phyloP scores from a whole-genome alignment of 2,888 invertebrate species.

The Drosophila percnosoma region DNA sequence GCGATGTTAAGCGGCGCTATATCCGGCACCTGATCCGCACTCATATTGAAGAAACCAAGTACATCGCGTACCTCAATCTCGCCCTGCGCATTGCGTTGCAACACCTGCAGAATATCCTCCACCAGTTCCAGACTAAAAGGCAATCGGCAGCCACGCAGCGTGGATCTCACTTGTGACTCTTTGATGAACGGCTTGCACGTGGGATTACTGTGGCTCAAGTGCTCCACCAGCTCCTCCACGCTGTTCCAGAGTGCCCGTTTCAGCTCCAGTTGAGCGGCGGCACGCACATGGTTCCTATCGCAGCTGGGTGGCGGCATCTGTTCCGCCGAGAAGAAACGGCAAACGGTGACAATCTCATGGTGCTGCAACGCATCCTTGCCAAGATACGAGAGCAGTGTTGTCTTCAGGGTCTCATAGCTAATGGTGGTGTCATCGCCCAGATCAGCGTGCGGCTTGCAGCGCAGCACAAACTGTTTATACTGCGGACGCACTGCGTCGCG shows the following conservation, averaged over 20 bases:
- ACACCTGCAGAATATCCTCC: slow-evolving; percentile 87
- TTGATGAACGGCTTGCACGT: slow-evolving; percentile 87
- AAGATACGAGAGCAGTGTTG: slow-evolving; percentile 87
- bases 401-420: slow-evolving; percentile 84
- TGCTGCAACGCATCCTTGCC: slow-evolving; percentile 87
- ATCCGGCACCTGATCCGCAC: slow-evolving; percentile 83
- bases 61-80: slow-evolving; percentile 89
- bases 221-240: slow-evolving; percentile 87
- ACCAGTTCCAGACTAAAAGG: slow-evolving; percentile 89
- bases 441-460: slow-evolving; percentile 86
- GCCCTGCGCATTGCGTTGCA: slow-evolving; percentile 88
- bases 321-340: slow-evolving; percentile 89
- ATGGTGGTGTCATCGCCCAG: slow-evolving; percentile 65
- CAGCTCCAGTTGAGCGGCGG: slow-evolving; percentile 90
- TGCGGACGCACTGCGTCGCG: slow-evolving; percentile 88
- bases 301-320: slow-evolving; percentile 85
- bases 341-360: slow-evolving; percentile 92
- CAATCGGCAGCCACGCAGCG: slow-evolving; percentile 89
- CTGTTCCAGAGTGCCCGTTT: slow-evolving; percentile 91
- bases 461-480: slow-evolving; percentile 91
- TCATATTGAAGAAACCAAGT: slow-evolving; percentile 89
- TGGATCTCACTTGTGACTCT: slow-evolving; percentile 87
- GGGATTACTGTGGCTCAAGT: slow-evolving; percentile 87
- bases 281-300: slow-evolving; percentile 86
- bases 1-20: slow-evolving; percentile 83